Percentiles rank a stretch among this genome's conserved stretches.
phyloP scores from a whole-genome alignment of 2,797 vertebrate species.

The Fratercula arctica region DNA sequence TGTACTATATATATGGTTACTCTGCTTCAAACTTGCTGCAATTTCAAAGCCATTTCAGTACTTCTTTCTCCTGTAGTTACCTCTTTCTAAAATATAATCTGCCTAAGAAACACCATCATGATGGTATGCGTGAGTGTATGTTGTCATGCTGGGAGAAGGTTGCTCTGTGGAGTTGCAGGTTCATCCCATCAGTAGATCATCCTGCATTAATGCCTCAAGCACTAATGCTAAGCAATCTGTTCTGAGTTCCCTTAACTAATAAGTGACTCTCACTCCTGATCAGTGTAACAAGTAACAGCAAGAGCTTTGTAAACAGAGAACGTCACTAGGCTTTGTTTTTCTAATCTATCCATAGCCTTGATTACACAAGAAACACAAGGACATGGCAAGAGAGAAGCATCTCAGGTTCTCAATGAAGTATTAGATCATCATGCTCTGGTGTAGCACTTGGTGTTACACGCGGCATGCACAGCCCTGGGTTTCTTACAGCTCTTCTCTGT shows the following conservation, averaged over 20 bases:
- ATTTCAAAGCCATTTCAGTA: not conserved
- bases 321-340: not conserved
- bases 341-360: not conserved
- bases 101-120: not conserved
- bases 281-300: not conserved
- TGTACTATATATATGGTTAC: not conserved
- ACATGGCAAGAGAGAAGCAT: not conserved
- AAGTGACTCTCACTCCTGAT: slow-evolving; percentile 34
- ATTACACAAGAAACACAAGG: not conserved
- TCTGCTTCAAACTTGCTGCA: not conserved
- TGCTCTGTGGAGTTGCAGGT: not conserved
- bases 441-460: not conserved
- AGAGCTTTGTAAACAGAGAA: slow-evolving; percentile 40
- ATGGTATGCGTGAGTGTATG: accelerated
- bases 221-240: slow-evolving; percentile 40
- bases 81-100: not conserved
- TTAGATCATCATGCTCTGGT: not conserved
- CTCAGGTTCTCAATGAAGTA: not conserved
- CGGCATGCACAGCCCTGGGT: accelerated
- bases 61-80: not conserved
- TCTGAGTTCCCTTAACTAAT: not conserved
- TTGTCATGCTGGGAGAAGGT: not conserved
- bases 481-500: not conserved
- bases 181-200: slow-evolving; percentile 36
- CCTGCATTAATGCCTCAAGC: slow-evolving; percentile 6